Conservation (phyloP, 2,797 vertebrate species). For the Adrianichthys oophorus region DNA sequence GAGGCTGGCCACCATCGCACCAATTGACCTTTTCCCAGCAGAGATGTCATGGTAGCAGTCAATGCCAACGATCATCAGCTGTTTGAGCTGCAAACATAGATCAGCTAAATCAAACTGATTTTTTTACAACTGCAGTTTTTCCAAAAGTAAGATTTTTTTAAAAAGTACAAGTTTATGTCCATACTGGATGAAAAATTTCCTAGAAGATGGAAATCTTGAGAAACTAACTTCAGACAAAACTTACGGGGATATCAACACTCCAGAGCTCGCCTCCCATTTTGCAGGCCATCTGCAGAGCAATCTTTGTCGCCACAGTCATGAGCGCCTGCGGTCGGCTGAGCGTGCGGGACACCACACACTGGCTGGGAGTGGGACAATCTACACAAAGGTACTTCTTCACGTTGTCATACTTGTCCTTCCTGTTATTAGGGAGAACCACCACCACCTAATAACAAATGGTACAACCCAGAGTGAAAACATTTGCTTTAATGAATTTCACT, state of each 20-base stretch:
- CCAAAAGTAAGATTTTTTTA: background rate
- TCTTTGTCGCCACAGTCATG: constrained; percentile 92
- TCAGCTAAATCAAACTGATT: background rate
- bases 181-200: too few relatives aligned
- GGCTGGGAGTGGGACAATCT: constrained; percentile 91
- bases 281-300: constrained; percentile 92
- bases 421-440: constrained; percentile 85
- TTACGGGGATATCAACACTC: constrained; percentile 93
- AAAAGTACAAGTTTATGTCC: too few relatives aligned
- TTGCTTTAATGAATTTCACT: too few relatives aligned
- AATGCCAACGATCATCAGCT: constrained; percentile 92
- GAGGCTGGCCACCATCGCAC: constrained; percentile 92
- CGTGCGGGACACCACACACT: constrained; percentile 90
- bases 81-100: constrained; percentile 81
- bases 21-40: constrained; percentile 86
- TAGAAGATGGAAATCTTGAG: too few relatives aligned
- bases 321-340: constrained; percentile 82
- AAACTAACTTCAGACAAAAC: background rate
- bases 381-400: constrained; percentile 94
- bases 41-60: constrained; percentile 92
- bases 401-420: constrained; percentile 91
- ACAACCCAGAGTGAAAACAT: too few relatives aligned
- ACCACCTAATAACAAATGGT: constrained; percentile 79
- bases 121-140: background rate
- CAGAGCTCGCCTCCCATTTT: constrained; percentile 98